phyloP scores from a whole-genome alignment of 2,113 vertebrate genomes.

The Chloropsis cyanopogon region DNA sequence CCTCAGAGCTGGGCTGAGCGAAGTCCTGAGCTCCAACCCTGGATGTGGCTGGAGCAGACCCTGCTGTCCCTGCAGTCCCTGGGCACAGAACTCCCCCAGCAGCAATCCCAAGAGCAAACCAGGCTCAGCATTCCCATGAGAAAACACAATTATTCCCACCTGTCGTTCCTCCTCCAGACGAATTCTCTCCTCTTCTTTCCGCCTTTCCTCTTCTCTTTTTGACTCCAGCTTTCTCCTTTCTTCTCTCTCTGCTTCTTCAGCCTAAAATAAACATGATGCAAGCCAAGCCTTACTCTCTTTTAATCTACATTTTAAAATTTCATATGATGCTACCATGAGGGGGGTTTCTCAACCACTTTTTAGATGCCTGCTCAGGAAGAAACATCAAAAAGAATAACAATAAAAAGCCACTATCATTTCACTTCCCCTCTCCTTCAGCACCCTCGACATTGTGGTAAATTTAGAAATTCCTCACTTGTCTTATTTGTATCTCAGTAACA shows the following conservation, averaged over 20 bases:
- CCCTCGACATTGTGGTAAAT: background rate
- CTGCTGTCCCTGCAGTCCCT: background rate
- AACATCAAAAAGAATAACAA: background rate
- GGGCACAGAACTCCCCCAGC: background rate
- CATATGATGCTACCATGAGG: too few species aligned
- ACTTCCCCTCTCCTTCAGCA: background rate
- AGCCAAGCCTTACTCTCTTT: background rate
- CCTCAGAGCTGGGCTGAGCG: background rate
- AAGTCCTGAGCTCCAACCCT: background rate
- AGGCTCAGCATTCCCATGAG: background rate
- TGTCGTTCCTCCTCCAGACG: conserved; percentile 79
- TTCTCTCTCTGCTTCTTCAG: conserved; percentile 90
- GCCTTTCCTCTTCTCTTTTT: conserved; percentile 85
- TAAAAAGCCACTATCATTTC: background rate
- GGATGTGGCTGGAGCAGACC: background rate
- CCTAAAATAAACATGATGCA: conserved; percentile 63
- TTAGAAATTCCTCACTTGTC: background rate
- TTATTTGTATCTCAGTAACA: background rate
- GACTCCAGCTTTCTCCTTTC: conserved; percentile 87
- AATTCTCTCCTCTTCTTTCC: conserved; percentile 84
- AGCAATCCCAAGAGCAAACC: background rate
- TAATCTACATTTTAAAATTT: background rate
- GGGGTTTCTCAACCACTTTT: background rate
- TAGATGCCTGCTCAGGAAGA: background rate
- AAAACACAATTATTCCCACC: conserved; percentile 45